These are phyloP conservation scores for Polyommatus icarus DNA, from an alignment of 2,888 invertebrate genomes.

Conservation along the genomic window DNA sequence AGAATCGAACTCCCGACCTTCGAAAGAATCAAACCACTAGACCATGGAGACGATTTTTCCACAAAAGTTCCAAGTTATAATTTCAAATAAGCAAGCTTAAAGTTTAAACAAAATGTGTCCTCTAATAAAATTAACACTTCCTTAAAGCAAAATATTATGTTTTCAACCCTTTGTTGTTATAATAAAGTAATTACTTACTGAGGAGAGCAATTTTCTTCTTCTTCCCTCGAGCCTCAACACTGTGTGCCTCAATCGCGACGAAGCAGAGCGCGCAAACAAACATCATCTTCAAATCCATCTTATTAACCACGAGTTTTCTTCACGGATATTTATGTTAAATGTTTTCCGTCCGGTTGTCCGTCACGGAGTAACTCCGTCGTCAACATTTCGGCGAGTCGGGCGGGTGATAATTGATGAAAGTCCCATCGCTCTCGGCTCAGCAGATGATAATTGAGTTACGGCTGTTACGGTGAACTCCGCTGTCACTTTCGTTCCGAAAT, in stretches of 20 bases:
- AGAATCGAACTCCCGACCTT: too few relatives aligned
- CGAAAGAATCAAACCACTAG: too few relatives aligned
- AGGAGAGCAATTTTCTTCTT: slow-evolving; percentile 68
- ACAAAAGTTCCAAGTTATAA: too few relatives aligned
- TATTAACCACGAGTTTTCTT: not conserved
- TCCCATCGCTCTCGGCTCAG: not conserved
- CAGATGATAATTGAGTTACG: not conserved
- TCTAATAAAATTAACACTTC: not conserved
- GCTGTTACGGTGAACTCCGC: not conserved
- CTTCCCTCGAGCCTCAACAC: slow-evolving; percentile 62
- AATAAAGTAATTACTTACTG: slow-evolving; percentile 52
- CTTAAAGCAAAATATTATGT: too few relatives aligned
- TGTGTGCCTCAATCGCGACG: slow-evolving; percentile 47
- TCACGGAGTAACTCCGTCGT: not conserved
- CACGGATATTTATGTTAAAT: not conserved
- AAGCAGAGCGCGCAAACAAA: slow-evolving; percentile 17
- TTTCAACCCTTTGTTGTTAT: not conserved
- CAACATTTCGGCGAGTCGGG: not conserved
- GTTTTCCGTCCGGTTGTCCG: not conserved
- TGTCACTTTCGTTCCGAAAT: not conserved
- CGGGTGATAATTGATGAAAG: slow-evolving; percentile 14
- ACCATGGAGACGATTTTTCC: too few relatives aligned
- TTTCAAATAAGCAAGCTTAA: too few relatives aligned
- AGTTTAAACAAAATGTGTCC: too few relatives aligned
- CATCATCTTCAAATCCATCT: not conserved